Percentiles rank a stretch among this genome's conserved stretches.
Evolutionary conservation across 2,113 vertebrate species (phyloP).

Genomic region (Chloebia gouldiae): DNA sequence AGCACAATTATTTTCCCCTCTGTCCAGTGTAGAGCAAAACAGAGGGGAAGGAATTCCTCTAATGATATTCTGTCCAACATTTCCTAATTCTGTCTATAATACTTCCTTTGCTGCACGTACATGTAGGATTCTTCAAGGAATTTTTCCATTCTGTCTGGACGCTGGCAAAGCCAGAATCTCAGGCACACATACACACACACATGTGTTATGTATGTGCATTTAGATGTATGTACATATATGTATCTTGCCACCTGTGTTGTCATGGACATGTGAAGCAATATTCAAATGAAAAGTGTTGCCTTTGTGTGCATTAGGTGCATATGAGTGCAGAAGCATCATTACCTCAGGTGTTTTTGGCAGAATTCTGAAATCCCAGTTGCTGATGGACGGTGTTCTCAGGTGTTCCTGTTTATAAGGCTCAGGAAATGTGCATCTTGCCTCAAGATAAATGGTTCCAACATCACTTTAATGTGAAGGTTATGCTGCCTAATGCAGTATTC

Average conservation of each 20-base stretch:
- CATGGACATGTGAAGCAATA: neutral
- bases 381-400: neutral
- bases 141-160: neutral
- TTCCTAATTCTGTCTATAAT: neutral
- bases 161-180: neutral
- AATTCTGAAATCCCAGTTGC: neutral
- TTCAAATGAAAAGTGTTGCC: neutral
- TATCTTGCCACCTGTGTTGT: neutral
- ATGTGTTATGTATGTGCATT: neutral
- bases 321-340: neutral
- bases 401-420: neutral
- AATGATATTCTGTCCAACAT: neutral
- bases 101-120: fast-evolving
- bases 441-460: neutral
- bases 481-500: neutral
- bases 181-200: fast-evolving
- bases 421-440: neutral
- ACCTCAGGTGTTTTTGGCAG: neutral
- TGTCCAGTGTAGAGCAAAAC: neutral
- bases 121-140: neutral
- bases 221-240: neutral
- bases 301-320: neutral
- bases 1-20: neutral
- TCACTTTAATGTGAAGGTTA: neutral
- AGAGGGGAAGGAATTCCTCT: neutral